phyloP scores from a whole-genome alignment of 2,888 invertebrate species.

The Embidobia sp. region DNA sequence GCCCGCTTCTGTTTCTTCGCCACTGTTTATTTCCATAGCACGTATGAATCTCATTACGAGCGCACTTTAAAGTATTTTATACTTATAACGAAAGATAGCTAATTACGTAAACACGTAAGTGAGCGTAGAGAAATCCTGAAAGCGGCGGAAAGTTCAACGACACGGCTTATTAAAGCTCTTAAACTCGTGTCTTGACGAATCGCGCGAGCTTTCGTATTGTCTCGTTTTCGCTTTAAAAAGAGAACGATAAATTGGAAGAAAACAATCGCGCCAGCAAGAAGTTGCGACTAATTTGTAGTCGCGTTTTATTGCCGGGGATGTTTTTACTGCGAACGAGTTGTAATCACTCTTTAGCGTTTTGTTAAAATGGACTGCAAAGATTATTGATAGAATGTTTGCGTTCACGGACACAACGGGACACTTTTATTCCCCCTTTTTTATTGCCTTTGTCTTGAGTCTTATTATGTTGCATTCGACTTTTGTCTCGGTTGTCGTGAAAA shows the following conservation, averaged over 20 bases:
- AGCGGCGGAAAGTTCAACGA: slow-evolving; percentile 52
- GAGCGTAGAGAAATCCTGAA: slow-evolving; percentile 39
- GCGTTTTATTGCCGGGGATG: slow-evolving; percentile 18
- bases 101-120: slow-evolving; percentile 61
- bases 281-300: slow-evolving; percentile 31
- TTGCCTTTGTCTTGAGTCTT: no score
- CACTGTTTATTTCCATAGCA: slow-evolving; percentile 51
- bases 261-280: slow-evolving; percentile 30
- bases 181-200: slow-evolving; percentile 42
- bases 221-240: slow-evolving; percentile 13
- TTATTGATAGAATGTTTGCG: no score
- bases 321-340: slow-evolving; percentile 25
- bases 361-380: slow-evolving; percentile 16
- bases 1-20: slow-evolving; percentile 37
- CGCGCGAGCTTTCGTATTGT: slow-evolving; percentile 33
- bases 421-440: no score
- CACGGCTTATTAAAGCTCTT: slow-evolving; percentile 58
- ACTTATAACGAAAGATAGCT: slow-evolving; percentile 53
- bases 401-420: no score
- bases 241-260: slow-evolving; percentile 22
- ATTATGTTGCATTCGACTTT: no score
- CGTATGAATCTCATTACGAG: slow-evolving; percentile 62
- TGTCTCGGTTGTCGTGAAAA: no score
- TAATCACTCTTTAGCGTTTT: slow-evolving; percentile 16
- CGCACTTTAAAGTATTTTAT: slow-evolving; percentile 54